Percentiles rank a stretch among this genome's conserved stretches.
These are phyloP conservation scores for Illadopsis cleaveri DNA, from an alignment of 2,113 vertebrate genomes.

Conservation along the genomic window DNA sequence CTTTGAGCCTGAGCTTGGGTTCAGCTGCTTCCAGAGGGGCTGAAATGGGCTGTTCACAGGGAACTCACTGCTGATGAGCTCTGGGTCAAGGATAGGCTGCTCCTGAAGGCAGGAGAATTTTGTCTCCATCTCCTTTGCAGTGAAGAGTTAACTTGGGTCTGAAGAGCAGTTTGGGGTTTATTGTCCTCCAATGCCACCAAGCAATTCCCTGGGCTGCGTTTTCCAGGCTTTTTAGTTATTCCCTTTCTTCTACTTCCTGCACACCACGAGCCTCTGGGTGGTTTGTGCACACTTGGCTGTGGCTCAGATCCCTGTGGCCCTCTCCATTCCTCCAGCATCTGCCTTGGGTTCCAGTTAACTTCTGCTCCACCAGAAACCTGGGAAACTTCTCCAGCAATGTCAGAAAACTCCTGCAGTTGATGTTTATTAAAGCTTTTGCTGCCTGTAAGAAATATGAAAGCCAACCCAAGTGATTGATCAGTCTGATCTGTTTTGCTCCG, in stretches of 20 bases:
- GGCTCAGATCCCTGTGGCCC: background rate
- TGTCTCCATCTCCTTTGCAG: background rate
- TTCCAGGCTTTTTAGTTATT: background rate
- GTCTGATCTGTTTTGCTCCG: background rate
- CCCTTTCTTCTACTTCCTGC: background rate
- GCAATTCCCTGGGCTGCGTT: background rate
- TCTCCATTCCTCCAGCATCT: background rate
- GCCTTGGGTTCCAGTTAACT: background rate
- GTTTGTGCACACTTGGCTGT: background rate
- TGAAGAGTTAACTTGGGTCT: background rate
- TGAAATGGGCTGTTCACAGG: background rate
- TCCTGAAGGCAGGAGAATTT: background rate
- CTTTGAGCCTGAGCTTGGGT: background rate
- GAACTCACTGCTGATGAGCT: background rate
- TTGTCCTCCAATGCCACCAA: background rate
- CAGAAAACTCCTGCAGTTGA: background rate
- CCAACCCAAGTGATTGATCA: background rate
- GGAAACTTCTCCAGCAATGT: background rate
- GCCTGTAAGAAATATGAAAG: background rate
- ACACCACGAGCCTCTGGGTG: background rate
- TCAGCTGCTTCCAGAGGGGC: background rate
- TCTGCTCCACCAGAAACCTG: background rate
- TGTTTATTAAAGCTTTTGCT: constrained; percentile 3
- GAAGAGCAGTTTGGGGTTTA: background rate
- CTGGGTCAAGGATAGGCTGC: background rate